These are phyloP conservation scores for Sebastes vulpes DNA, from an alignment of 2,797 vertebrate genomes.

Conservation along the genomic window DNA sequence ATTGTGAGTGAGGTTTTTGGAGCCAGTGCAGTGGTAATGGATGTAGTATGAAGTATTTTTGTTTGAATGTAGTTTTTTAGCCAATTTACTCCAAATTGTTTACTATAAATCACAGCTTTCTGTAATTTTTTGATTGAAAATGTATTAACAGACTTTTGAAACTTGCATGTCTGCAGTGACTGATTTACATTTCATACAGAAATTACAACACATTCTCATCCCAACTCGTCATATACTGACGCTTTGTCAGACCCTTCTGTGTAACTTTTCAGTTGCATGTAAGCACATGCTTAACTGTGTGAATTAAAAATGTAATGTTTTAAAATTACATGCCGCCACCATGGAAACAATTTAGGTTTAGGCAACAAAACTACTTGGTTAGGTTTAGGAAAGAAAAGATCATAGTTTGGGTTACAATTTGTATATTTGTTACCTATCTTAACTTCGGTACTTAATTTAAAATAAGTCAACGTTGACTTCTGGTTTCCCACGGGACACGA, in stretches of 20 bases:
- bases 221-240: no score
- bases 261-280: no score
- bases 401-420: background rate
- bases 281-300: accelerated
- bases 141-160: background rate
- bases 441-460: no score
- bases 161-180: background rate
- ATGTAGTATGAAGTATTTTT: background rate
- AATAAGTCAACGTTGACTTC: no score
- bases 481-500: no score
- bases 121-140: background rate
- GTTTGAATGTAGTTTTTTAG: background rate
- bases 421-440: no score
- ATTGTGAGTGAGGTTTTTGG: background rate
- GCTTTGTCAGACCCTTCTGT: accelerated
- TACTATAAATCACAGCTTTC: background rate
- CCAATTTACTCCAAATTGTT: background rate
- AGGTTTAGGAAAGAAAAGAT: background rate
- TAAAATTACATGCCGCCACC: no score
- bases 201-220: no score
- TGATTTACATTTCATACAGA: background rate
- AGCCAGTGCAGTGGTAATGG: background rate
- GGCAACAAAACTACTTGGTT: background rate
- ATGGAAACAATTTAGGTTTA: background rate
- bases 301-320: no score